Evolutionary conservation across 2,888 invertebrate genomes (phyloP).

Genomic region (Rotaria magnacalcarata): DNA sequence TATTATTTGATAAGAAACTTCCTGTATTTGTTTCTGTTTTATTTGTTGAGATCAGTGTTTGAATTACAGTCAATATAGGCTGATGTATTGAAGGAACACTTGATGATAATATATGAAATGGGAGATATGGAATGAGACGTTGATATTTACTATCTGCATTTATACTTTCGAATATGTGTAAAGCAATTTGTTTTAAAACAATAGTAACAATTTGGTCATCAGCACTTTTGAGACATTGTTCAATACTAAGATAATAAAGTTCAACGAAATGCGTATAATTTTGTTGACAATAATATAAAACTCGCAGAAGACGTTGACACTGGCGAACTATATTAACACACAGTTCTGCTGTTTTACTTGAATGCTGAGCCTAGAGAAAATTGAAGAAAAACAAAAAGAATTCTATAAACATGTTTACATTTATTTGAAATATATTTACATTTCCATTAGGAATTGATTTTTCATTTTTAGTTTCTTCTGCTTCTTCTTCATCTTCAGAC

Average conservation of each 20-base stretch:
- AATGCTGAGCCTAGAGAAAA: not conserved
- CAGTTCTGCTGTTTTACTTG: not conserved
- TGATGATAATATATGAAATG: not conserved
- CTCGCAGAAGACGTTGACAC: not conserved
- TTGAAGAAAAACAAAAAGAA: too few relatives aligned
- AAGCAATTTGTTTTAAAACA: not conserved
- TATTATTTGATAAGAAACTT: not conserved
- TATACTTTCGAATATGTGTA: not conserved
- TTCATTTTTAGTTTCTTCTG: not conserved
- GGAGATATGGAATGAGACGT: not conserved
- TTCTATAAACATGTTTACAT: not conserved
- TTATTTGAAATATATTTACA: not conserved
- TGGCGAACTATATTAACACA: not conserved
- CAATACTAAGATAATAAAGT: constrained; percentile 2
- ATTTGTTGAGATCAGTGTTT: not conserved
- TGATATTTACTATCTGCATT: not conserved
- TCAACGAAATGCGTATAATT: not conserved
- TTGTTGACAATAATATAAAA: not conserved
- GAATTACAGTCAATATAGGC: not conserved
- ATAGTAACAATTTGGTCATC: not conserved
- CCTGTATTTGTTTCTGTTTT: not conserved
- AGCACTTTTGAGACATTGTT: not conserved
- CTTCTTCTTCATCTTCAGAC: not conserved
- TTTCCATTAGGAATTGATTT: not conserved
- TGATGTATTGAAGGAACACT: not conserved